Conservation (phyloP, 2,113 vertebrate species). For the Hymenochirus boettgeri region DNA sequence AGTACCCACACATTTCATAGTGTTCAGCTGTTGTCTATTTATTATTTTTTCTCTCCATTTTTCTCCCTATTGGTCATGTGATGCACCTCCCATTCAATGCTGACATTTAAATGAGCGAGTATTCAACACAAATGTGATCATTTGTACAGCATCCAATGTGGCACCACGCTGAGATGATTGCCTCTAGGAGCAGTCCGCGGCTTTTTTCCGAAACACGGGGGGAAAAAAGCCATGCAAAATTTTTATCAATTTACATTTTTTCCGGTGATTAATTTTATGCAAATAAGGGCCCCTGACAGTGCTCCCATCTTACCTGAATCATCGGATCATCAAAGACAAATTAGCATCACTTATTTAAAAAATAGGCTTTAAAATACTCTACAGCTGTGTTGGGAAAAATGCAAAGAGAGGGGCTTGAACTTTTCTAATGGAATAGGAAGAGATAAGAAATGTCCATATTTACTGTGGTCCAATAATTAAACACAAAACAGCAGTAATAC, state of each 20-base stretch:
- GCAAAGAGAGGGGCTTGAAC: slow-evolving; percentile 74
- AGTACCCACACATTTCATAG: slow-evolving; percentile 67
- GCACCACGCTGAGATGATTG: slow-evolving; percentile 93
- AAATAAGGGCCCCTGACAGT: slow-evolving; percentile 75
- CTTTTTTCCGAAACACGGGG: slow-evolving; percentile 63
- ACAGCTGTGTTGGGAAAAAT: slow-evolving; percentile 80
- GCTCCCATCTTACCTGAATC: slow-evolving; percentile 86
- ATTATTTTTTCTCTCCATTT: slow-evolving; percentile 52
- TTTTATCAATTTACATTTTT: slow-evolving; percentile 87
- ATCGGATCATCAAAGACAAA: slow-evolving; percentile 84
- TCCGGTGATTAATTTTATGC: slow-evolving; percentile 91
- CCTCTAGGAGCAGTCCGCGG: slow-evolving; percentile 75
- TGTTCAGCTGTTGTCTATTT: slow-evolving; percentile 75
- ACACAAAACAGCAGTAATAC: no score
- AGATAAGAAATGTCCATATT: slow-evolving; percentile 64
- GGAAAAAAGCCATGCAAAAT: slow-evolving; percentile 75
- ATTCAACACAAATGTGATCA: slow-evolving; percentile 89
- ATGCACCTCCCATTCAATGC: slow-evolving; percentile 77
- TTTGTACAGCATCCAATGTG: slow-evolving; percentile 82
- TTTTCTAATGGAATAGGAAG: slow-evolving; percentile 70
- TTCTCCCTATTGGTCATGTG: slow-evolving; percentile 61
- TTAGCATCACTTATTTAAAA: slow-evolving; percentile 82
- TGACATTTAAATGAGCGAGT: slow-evolving; percentile 98
- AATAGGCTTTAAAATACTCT: slow-evolving; percentile 79
- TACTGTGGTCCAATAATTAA: no score